Base-by-base conservation (phyloP, 2,797 vertebrate genomes). In the Caiman crocodilus region DNA sequence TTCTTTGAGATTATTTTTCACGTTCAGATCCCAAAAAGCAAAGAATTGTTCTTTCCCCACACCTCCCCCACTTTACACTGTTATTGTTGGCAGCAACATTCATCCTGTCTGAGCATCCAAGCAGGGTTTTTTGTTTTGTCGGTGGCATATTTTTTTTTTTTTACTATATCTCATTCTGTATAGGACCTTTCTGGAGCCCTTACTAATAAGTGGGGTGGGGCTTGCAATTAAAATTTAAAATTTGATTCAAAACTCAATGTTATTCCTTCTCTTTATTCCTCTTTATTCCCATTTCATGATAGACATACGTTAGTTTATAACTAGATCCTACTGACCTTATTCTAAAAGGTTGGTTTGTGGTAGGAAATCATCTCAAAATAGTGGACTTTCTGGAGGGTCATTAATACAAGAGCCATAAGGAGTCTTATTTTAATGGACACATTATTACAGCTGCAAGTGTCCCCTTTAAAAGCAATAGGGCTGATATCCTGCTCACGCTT, bases 131-230 rank as follows among this genome's bases (percentile, higher is more conserved):
- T 50, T 50, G 42, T 50, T 50, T 50, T 50, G 42, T 50, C 10
- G 42, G 42, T 50, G 10, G 42, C 9, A 6, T 35, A 5, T 50
- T 50, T 50, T 50, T 9, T 6, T 73, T 25, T 50, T 42, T 73
- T 50, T 73, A 42, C 13, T 25, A 14, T 50, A 50, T 73, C 50
- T 73, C 23, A 23, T 21, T 71, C 20, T 42, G 78, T 84, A 92
- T 76, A 89, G 94, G 90, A 91, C 79, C 89, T 79, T 90, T 94
- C 88, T 94, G 92, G 92, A 93, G 76, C 81, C 95, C 90, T 95
- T 91, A 73, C 88, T 86, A 58, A 89, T 89, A 90, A 97, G 90
- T 89, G 88, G 88, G 91, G 90, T 89, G 88, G 88, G 91, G 92
- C 2, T 3, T 80, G 86, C 79, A 18, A 65, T 12, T 94, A 69